Evolutionary conservation across 2,888 invertebrate genomes (phyloP).

Genomic region (Palloptera scutellata): DNA sequence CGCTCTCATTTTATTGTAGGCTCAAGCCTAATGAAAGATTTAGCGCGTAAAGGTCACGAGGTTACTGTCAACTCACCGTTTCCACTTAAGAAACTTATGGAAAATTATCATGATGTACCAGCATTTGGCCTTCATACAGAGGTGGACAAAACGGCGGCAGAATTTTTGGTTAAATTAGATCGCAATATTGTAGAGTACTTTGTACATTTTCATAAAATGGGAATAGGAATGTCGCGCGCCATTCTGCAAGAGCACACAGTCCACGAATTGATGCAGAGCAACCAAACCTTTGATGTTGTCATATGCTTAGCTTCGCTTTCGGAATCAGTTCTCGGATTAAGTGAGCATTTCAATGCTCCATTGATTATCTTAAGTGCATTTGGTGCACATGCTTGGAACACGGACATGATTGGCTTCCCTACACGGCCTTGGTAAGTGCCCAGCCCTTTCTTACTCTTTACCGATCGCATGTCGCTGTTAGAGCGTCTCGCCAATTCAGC

Average conservation of each 20-base stretch:
- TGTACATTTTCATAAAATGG: slow-evolving; percentile 21
- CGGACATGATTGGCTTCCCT: slow-evolving; percentile 54
- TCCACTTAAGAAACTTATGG: slow-evolving; percentile 48
- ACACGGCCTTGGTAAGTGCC: slow-evolving; percentile 59
- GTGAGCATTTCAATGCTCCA: slow-evolving; percentile 54
- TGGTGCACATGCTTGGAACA: slow-evolving; percentile 50
- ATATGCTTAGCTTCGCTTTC: slow-evolving; percentile 31
- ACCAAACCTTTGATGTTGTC: too few species aligned
- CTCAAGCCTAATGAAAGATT: slow-evolving; percentile 55
- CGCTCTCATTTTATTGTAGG: slow-evolving; percentile 57
- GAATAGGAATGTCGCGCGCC: slow-evolving; percentile 33
- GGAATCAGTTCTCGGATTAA: slow-evolving; percentile 51
- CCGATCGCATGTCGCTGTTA: slow-evolving; percentile 57
- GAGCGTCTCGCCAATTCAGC: slow-evolving; percentile 57
- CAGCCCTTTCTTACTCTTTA: slow-evolving; percentile 45
- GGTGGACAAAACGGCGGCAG: too few species aligned
- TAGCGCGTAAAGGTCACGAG: slow-evolving; percentile 60
- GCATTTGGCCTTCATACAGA: too few species aligned
- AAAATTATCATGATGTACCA: slow-evolving; percentile 52
- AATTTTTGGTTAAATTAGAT: background rate
- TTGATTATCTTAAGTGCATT: slow-evolving; percentile 52
- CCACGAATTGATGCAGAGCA: too few species aligned
- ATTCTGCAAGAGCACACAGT: too few species aligned
- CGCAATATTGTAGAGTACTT: background rate
- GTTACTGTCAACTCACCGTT: slow-evolving; percentile 58